These are phyloP conservation scores for Salpingus planirostris DNA, from an alignment of 2,888 invertebrate genomes.

Conservation along the genomic window DNA sequence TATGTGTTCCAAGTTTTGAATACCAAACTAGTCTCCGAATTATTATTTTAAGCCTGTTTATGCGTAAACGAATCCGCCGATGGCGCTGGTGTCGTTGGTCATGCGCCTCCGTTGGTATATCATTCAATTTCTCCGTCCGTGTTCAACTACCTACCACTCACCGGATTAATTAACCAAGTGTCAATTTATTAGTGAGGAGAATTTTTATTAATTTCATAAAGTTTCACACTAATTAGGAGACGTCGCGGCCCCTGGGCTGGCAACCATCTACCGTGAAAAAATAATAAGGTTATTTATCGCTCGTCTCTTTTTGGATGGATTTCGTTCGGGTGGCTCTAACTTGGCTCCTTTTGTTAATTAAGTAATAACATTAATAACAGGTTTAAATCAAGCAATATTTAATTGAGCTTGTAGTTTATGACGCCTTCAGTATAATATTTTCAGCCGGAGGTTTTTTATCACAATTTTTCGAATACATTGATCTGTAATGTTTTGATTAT, in stretches of 20 bases:
- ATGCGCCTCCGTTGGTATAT: too few species aligned
- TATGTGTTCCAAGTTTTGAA: conserved; percentile 17
- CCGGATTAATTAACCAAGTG: conserved; percentile 12
- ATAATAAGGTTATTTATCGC: conserved; percentile 12
- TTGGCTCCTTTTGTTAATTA: conserved; percentile 9
- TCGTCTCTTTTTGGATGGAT: too few species aligned
- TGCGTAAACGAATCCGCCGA: conserved; percentile 12
- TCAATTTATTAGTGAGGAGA: conserved; percentile 13
- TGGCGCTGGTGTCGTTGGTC: conserved; percentile 10
- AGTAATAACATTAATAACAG: conserved; percentile 7
- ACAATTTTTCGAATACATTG: not conserved
- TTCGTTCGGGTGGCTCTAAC: conserved; percentile 9
- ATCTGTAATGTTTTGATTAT: too few species aligned
- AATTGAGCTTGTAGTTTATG: conserved; percentile 4
- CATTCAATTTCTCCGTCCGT: too few species aligned
- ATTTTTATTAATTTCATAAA: conserved; percentile 12
- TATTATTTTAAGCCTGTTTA: conserved; percentile 15
- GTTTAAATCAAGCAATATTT: conserved; percentile 2
- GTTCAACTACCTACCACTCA: too few species aligned
- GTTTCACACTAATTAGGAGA: conserved; percentile 8
- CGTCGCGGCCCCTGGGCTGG: conserved; percentile 3
- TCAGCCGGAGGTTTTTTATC: not conserved
- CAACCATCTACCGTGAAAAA: conserved; percentile 7
- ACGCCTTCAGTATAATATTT: conserved; percentile 2
- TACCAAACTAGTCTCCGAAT: conserved; percentile 13